Evolutionary conservation across 2,113 vertebrate species (phyloP).

Genomic region (Megaptera novaeangliae): DNA sequence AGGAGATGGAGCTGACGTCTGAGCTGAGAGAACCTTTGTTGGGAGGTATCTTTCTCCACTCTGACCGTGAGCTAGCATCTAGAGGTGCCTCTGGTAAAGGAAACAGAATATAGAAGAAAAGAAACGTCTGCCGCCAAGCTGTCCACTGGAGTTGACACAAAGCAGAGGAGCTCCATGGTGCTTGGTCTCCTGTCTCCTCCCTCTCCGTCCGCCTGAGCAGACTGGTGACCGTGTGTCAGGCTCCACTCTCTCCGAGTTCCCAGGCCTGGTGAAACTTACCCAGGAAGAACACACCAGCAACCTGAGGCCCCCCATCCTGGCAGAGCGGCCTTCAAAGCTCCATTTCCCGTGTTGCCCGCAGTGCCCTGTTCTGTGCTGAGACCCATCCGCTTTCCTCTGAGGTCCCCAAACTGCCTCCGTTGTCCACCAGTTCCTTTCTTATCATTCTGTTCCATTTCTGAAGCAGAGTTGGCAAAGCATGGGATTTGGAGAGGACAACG

Average conservation of each 20-base stretch:
- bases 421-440: not conserved
- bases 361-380: not conserved
- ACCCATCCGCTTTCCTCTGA: not conserved
- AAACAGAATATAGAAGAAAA: not conserved
- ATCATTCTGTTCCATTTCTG: not conserved
- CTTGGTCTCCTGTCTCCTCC: not conserved
- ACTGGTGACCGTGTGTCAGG: not conserved
- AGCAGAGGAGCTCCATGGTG: not conserved
- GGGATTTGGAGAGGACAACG: not conserved
- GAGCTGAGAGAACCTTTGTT: not conserved
- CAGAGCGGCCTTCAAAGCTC: not conserved
- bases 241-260: not conserved
- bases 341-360: not conserved
- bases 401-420: not conserved
- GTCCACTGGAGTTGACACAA: not conserved
- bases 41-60: not conserved
- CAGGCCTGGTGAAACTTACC: not conserved
- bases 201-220: accelerated
- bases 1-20: not conserved
- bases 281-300: not conserved
- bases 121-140: not conserved
- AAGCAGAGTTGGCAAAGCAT: not conserved
- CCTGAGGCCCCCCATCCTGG: not conserved
- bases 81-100: not conserved
- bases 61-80: not conserved